Percentiles rank a stretch among this genome's conserved stretches.
These are phyloP conservation scores for Brachypteracias leptosomus DNA, from an alignment of 2,113 vertebrate genomes.

Conservation along the genomic window DNA sequence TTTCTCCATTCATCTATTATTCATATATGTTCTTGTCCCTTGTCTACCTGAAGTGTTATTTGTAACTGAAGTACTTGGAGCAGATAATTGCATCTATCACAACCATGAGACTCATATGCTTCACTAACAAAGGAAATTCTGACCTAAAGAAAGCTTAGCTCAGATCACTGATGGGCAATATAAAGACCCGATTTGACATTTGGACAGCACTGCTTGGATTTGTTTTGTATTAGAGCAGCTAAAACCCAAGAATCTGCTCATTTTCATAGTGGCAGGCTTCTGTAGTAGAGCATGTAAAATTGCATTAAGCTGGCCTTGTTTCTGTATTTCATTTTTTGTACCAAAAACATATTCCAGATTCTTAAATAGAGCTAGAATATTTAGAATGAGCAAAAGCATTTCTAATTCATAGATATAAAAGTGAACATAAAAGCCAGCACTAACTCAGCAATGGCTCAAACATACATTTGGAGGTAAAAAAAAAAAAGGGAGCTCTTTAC, in stretches of 20 bases:
- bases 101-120: not conserved
- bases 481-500: not conserved
- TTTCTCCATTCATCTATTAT: slow-evolving; percentile 14
- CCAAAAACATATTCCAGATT: not conserved
- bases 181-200: not conserved
- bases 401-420: not conserved
- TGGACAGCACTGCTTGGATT: not conserved
- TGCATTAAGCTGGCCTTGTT: not conserved
- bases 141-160: not conserved
- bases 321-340: not conserved
- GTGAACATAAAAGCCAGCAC: not conserved
- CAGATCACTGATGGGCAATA: not conserved
- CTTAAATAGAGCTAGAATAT: not conserved
- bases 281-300: not conserved
- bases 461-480: not conserved
- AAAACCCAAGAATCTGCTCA: not conserved
- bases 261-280: not conserved
- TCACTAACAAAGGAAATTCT: not conserved
- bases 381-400: not conserved
- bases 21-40: not conserved
- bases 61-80: not conserved
- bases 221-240: not conserved
- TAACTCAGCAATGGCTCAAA: not conserved
- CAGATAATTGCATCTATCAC: not conserved
- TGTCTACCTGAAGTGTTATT: not conserved